A percentile compares a stretch with the other conserved stretches of the same genome.
Conservation (phyloP, 2,113 vertebrate species). For the Hemiscyllium ocellatum region DNA sequence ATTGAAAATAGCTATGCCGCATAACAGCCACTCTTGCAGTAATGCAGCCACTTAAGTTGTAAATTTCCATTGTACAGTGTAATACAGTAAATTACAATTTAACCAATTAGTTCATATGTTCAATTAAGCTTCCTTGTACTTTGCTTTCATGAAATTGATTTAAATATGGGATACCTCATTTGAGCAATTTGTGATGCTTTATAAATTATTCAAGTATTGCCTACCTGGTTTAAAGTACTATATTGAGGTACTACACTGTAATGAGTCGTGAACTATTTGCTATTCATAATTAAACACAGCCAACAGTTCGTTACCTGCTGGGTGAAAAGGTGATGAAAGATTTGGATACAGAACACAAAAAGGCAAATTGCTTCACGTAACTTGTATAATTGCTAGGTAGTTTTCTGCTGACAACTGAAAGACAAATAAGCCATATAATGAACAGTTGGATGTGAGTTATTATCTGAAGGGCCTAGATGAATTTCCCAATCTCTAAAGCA, state of each 20-base stretch:
- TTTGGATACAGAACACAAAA: not conserved
- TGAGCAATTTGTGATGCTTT: not conserved
- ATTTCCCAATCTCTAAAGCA: not conserved
- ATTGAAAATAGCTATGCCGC: not conserved
- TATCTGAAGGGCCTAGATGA: not conserved
- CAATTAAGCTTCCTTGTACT: not conserved
- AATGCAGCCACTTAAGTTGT: not conserved
- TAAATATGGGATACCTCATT: not conserved
- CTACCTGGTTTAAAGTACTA: not conserved
- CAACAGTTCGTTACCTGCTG: not conserved
- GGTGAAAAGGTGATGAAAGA: not conserved
- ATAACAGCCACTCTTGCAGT: not conserved
- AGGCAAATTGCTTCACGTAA: not conserved
- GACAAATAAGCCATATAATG: not conserved
- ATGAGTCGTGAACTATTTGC: not conserved
- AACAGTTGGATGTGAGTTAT: not conserved
- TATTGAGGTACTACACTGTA: no score
- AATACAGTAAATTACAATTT: not conserved
- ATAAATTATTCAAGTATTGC: not conserved
- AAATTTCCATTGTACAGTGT: not conserved
- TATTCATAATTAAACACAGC: not conserved
- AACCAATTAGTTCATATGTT: not conserved
- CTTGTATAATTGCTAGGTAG: not conserved
- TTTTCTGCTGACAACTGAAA: not conserved
- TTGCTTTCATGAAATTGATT: not conserved